Percentiles rank a stretch among this genome's conserved stretches.
These are phyloP conservation scores for Cecropterus lyciades DNA, from an alignment of 1,140 invertebrate species.

Conservation along the genomic window DNA sequence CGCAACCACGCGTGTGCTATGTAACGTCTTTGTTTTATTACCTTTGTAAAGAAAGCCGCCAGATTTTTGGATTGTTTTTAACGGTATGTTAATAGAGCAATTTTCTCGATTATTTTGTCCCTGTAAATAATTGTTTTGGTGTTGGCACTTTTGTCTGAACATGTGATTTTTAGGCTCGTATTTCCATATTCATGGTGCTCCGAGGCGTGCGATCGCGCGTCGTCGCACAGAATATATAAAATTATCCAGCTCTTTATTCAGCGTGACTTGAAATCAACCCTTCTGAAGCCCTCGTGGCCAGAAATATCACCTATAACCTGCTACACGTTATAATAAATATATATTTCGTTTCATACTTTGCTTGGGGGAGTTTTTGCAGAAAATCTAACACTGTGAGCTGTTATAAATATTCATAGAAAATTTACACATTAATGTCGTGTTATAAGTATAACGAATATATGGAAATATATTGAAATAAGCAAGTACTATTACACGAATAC, in stretches of 20 bases:
- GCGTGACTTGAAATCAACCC: slow-evolving; percentile 11
- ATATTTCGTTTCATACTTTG: slow-evolving; percentile 3
- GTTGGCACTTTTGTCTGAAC: slow-evolving; percentile 3
- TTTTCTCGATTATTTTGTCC: not conserved
- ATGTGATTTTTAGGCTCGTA: slow-evolving; percentile 15
- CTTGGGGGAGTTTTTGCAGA: not conserved
- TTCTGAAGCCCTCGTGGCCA: slow-evolving; percentile 3
- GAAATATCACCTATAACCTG: slow-evolving; percentile 17
- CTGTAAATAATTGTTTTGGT: not conserved
- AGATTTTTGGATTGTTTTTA: slow-evolving; percentile 51
- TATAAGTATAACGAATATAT: too few species aligned
- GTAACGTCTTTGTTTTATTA: slow-evolving; percentile 42
- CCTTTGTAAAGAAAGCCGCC: slow-evolving; percentile 43
- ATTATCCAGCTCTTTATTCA: slow-evolving; percentile 19
- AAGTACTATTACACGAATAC: too few species aligned
- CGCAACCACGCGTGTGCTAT: slow-evolving; percentile 47
- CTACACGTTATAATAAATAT: slow-evolving; percentile 11
- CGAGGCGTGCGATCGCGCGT: slow-evolving; percentile 33
- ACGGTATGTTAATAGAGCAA: slow-evolving; percentile 40
- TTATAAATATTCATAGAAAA: slow-evolving; percentile 17
- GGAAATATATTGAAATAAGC: too few species aligned
- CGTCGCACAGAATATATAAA: slow-evolving; percentile 20
- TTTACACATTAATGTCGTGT: slow-evolving; percentile 7
- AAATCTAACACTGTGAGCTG: not conserved
- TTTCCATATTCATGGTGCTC: slow-evolving; percentile 47